Evolutionary conservation across 2,888 invertebrate genomes (phyloP), one percentile per base, ranked within the genome.

Genomic region (Ypsolopha scabrella): DNA sequence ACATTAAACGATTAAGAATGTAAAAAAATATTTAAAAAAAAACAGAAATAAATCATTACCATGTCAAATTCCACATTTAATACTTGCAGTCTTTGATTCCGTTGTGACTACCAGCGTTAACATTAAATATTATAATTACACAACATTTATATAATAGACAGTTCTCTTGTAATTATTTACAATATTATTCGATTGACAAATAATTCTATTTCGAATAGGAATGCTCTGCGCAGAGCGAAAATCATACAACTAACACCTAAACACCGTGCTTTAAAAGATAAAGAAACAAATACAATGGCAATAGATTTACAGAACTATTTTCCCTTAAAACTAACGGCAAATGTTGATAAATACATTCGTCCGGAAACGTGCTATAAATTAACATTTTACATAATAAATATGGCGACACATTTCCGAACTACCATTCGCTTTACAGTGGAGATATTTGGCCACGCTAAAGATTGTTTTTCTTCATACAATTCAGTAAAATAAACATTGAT

Each of bases 1-100:
- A 48, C 55, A 60, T 54, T 63, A 64, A 67, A 67, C 64, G 71
- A 80, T 80, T 80, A 79, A 77, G 78, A 74, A 80, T 63, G 67
- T 75, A 75, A 70, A 24, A 72, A 73, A 76, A 78, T 69, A 74
- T 70, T 62, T 66, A 61, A 63, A 65, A 60, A 64, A 65, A 68
- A 62, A 58, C 59, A 63, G 66, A 56, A 57, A 59, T 48, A 59
- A 55, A 62, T 62, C 61, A 62, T 63, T 66, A 73, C 75, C 72
- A 74, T 69, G 70, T 81, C 75, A 76, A 74, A 67, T 67, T 67
- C 64, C 65, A 72, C 66, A 33, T 61, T 58, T 65, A 78, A 77
- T 70, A 80, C 79, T 72, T 64, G 83, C 85, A 85, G 85, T 86
- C 85, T 86, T 85, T 80, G 75, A 77, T 78, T 82, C 80, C 82